These are phyloP conservation scores for Lepidocyrtoides sp. DNA, from an alignment of 2,888 invertebrate genomes.

Conservation along the genomic window DNA sequence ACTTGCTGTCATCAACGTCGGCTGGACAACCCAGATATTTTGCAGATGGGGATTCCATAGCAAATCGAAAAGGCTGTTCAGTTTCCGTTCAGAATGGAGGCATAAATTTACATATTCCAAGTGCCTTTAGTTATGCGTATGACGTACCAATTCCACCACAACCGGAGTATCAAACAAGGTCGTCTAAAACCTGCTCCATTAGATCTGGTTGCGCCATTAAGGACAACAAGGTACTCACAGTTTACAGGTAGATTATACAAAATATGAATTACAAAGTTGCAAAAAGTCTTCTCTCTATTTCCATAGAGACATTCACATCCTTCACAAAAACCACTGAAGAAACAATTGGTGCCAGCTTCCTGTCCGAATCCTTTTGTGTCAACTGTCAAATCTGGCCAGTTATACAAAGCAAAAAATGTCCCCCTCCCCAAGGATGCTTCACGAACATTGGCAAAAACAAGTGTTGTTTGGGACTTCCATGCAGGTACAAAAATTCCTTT, in stretches of 20 bases:
- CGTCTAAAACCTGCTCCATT: neutral
- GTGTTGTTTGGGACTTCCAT: conserved; percentile 71
- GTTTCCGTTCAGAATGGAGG: conserved; percentile 69
- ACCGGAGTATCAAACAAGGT: neutral
- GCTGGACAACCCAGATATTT: neutral
- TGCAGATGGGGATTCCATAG: neutral
- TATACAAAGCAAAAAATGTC: conserved; percentile 40
- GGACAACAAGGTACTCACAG: neutral
- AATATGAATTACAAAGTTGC: too few species aligned
- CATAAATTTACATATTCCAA: conserved; percentile 73
- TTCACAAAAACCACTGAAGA: neutral
- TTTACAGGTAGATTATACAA: too few species aligned
- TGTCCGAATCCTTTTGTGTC: conserved; percentile 33
- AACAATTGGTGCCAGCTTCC: neutral
- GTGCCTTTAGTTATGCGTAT: conserved; percentile 71
- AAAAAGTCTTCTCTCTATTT: too few species aligned
- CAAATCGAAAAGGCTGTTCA: neutral
- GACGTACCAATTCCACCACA: conserved; percentile 63
- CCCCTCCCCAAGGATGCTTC: neutral
- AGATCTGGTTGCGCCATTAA: neutral
- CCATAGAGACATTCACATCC: neutral
- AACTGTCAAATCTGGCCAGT: conserved; percentile 52
- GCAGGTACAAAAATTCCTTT: conserved; percentile 56
- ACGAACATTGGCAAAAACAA: conserved; percentile 57
- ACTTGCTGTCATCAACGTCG: neutral